Evolutionary conservation across 64 coral and sea anemone genomes (phyloP).

Genomic region (Cladopsammia gracilis): DNA sequence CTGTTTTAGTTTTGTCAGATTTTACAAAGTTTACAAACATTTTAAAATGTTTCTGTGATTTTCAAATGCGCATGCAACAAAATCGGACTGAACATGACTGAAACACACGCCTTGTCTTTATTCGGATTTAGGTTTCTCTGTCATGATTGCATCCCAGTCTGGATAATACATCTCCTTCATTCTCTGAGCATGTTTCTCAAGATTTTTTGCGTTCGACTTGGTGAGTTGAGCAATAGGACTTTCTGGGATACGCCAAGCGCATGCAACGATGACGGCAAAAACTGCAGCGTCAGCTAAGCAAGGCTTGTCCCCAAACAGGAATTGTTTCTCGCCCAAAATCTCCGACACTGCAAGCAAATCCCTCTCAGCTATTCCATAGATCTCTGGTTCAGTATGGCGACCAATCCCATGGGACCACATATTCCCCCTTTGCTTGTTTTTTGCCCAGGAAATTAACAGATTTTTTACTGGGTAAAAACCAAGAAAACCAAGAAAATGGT

Average conservation of each 20-base stretch:
- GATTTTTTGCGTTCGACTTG: not conserved
- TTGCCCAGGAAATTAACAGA: not conserved
- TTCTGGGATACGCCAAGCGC: constrained; percentile 10
- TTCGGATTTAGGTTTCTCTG: not conserved
- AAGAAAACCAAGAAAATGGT: not conserved
- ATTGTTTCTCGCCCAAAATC: constrained; percentile 32
- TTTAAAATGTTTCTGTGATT: too few species aligned
- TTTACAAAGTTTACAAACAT: too few species aligned
- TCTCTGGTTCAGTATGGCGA: constrained; percentile 37
- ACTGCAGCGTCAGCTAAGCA: constrained; percentile 53
- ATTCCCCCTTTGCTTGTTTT: not conserved
- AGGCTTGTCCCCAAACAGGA: constrained; percentile 71
- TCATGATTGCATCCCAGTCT: constrained; percentile 21
- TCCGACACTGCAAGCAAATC: constrained; percentile 51
- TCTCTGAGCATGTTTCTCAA: not conserved
- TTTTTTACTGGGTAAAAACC: not conserved
- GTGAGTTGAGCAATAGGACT: constrained; percentile 3
- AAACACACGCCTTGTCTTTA: too few species aligned
- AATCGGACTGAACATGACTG: too few species aligned
- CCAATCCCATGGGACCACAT: constrained; percentile 48
- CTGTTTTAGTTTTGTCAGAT: too few species aligned
- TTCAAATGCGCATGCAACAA: too few species aligned
- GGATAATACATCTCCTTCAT: constrained; percentile 56
- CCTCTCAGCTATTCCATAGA: constrained; percentile 52
- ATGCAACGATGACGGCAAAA: constrained; percentile 13